phyloP scores from a whole-genome alignment of 1,140 invertebrate species.

The Drosophila pruinosa region DNA sequence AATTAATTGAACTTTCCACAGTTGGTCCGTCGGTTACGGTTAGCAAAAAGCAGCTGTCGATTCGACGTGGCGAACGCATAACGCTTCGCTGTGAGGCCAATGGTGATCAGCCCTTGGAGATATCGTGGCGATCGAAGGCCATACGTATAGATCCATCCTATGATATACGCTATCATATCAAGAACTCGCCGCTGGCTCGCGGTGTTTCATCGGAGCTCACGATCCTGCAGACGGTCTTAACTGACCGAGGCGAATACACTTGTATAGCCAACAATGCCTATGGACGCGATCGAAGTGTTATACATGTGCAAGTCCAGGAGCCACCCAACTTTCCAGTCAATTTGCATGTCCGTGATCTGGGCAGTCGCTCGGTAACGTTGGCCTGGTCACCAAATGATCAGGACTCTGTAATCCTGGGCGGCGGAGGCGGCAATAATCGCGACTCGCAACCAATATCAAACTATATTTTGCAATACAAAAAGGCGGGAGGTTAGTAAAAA shows the following conservation, averaged over 20 bases:
- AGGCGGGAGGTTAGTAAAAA: conserved; percentile 84
- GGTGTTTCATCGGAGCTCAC: conserved; percentile 86
- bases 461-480: conserved; percentile 87
- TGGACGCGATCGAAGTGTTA: conserved; percentile 87
- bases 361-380: conserved; percentile 85
- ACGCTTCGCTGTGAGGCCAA: conserved; percentile 90
- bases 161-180: conserved; percentile 84
- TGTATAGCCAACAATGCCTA: conserved; percentile 88
- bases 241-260: conserved; percentile 88
- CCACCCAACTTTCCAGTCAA: conserved; percentile 87
- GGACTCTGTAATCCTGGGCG: conserved; percentile 47
- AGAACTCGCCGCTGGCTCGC: conserved; percentile 83
- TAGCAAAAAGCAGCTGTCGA: conserved; percentile 84
- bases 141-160: conserved; percentile 84
- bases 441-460: conserved; percentile 85
- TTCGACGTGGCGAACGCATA: conserved; percentile 87
- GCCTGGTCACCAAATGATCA: conserved; percentile 84
- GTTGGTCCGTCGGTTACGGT: conserved; percentile 73
- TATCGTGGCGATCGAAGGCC: conserved; percentile 86
- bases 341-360: conserved; percentile 85
- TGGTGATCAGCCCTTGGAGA: conserved; percentile 92
- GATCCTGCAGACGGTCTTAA: conserved; percentile 85
- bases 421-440: conserved; percentile 43
- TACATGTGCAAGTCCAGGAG: conserved; percentile 87
- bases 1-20: conserved; percentile 12